A percentile compares a stretch with the other conserved stretches of the same genome.
Evolutionary conservation across 2,888 invertebrate species (phyloP).

Genomic region (Leptopilina myrica): DNA sequence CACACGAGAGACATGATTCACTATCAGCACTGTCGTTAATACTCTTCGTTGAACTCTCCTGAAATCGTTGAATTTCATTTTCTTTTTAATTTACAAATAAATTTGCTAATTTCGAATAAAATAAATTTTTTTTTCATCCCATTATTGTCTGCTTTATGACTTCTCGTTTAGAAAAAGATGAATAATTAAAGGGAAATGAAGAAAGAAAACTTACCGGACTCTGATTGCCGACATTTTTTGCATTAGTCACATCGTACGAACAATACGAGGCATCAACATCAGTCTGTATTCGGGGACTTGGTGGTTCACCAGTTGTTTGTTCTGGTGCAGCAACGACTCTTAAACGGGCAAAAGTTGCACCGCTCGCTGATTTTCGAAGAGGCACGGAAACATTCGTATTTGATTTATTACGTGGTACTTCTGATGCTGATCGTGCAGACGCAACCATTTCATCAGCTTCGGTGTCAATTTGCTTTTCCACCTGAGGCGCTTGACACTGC

Average conservation of each 20-base stretch:
- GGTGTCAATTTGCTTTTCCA: slow-evolving; percentile 76
- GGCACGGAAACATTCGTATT: slow-evolving; percentile 64
- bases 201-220: slow-evolving; percentile 67
- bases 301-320: slow-evolving; percentile 77
- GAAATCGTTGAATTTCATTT: slow-evolving; percentile 8
- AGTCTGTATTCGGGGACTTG: slow-evolving; percentile 79
- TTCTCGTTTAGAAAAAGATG: not conserved
- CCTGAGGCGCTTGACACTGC: slow-evolving; percentile 65
- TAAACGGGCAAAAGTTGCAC: slow-evolving; percentile 85
- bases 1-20: slow-evolving; percentile 10
- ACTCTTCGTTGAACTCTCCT: slow-evolving; percentile 32
- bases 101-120: not conserved
- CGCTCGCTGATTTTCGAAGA: slow-evolving; percentile 75
- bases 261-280: slow-evolving; percentile 81
- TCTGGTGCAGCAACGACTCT: slow-evolving; percentile 81
- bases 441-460: slow-evolving; percentile 81
- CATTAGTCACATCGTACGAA: slow-evolving; percentile 73
- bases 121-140: not conserved
- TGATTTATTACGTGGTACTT: slow-evolving; percentile 70
- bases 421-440: slow-evolving; percentile 78
- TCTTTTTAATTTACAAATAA: not conserved
- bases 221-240: slow-evolving; percentile 73
- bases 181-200: not conserved
- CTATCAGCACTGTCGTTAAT: not conserved
- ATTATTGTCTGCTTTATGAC: not conserved